Evolutionary conservation across 2,797 vertebrate species (phyloP).

Genomic region (Sus cebifrons): DNA sequence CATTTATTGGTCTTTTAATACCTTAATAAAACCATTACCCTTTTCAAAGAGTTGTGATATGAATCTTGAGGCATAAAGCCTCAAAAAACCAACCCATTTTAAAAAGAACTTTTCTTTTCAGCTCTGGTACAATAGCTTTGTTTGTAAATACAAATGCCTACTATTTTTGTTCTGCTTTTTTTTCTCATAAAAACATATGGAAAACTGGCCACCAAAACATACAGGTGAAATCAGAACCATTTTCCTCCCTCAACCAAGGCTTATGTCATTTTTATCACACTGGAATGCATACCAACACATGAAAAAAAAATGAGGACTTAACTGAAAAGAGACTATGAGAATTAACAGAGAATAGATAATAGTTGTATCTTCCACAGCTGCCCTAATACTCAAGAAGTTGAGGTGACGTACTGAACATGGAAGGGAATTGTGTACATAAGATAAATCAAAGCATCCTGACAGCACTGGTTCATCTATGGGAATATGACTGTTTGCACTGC

Average conservation of each 20-base stretch:
- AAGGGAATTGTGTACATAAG: background rate
- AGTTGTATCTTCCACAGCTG: background rate
- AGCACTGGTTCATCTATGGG: conserved; percentile 61
- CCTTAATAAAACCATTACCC: background rate
- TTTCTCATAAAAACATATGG: background rate
- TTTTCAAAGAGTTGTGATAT: background rate
- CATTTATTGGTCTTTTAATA: conserved; percentile 10
- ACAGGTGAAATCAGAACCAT: background rate
- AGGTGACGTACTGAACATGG: background rate
- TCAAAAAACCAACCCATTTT: conserved; percentile 19
- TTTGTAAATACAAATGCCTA: background rate
- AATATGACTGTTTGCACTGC: background rate
- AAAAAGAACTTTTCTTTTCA: conserved; percentile 32
- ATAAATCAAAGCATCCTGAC: conserved; percentile 25
- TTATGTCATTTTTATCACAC: background rate
- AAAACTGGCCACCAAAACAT: background rate
- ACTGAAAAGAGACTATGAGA: conserved; percentile 5
- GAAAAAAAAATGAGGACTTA: conserved; percentile 18
- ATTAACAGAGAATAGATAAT: background rate
- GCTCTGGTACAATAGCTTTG: conserved; percentile 22
- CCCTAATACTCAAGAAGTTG: background rate
- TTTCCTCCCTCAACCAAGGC: background rate
- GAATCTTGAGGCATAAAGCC: conserved; percentile 6
- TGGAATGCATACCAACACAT: background rate
- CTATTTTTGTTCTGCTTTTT: background rate